Conservation (phyloP, 2,113 vertebrate species). For the Serinus canaria region DNA sequence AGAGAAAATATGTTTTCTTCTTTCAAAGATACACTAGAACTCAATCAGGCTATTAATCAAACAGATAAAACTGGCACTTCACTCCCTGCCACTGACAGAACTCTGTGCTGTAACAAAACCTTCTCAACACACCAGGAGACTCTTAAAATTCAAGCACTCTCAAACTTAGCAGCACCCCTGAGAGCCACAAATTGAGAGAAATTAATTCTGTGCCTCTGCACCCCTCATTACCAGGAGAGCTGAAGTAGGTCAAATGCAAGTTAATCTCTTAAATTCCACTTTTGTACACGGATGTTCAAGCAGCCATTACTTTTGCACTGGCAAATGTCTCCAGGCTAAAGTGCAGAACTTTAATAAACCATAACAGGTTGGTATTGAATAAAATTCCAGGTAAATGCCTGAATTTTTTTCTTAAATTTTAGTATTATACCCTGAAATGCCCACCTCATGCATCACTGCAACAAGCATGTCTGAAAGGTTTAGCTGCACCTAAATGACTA, state of each 20-base stretch:
- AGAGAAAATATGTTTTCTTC: conserved; percentile 31
- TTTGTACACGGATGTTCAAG: conserved; percentile 73
- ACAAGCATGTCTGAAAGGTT: not conserved
- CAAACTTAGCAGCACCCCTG: conserved; percentile 81
- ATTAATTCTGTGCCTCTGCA: conserved; percentile 84
- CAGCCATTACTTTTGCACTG: conserved; percentile 61
- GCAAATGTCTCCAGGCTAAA: conserved; percentile 70
- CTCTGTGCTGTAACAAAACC: conserved; percentile 62
- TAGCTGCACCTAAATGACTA: not conserved
- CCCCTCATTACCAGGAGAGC: conserved; percentile 82
- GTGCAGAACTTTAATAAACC: conserved; percentile 68
- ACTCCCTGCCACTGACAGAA: conserved; percentile 43
- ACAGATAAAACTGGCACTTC: conserved; percentile 66
- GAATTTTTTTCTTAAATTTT: not conserved
- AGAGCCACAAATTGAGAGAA: conserved; percentile 85
- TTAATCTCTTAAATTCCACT: conserved; percentile 86
- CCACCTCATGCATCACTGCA: not conserved
- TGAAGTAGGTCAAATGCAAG: conserved; percentile 84
- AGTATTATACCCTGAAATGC: not conserved
- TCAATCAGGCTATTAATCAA: conserved; percentile 37
- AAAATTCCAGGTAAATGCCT: conserved; percentile 54
- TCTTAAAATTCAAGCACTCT: conserved; percentile 82
- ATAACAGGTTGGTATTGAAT: conserved; percentile 40
- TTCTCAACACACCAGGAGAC: conserved; percentile 72
- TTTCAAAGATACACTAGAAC: conserved; percentile 32